phyloP scores from a whole-genome alignment of 1,140 invertebrate genomes.

The Macrosteles quadrilineatus region DNA sequence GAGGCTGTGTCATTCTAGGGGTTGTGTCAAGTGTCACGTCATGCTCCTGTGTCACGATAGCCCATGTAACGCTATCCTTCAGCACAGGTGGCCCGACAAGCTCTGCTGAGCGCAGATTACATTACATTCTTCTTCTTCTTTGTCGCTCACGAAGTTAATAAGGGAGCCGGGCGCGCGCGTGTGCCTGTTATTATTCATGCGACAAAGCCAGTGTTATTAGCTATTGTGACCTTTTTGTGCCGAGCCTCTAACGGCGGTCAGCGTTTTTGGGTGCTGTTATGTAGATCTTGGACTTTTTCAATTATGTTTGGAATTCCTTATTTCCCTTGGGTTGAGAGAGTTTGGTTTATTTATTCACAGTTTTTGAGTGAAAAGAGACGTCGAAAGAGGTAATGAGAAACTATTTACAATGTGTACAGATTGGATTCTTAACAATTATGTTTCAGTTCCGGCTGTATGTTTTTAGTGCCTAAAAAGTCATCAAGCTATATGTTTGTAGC shows the following conservation, averaged over 20 bases:
- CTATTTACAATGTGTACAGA: no score
- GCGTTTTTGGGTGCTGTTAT: neutral
- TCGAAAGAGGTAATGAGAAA: no score
- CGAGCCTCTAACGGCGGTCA: neutral
- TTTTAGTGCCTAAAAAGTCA: no score
- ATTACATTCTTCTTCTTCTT: slow-evolving; percentile 11
- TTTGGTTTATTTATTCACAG: no score
- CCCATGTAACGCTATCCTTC: neutral
- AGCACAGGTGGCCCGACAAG: slow-evolving; percentile 7
- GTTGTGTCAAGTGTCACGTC: no score
- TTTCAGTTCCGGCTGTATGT: no score
- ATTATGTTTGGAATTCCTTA: neutral
- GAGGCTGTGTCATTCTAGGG: no score
- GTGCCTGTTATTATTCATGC: neutral
- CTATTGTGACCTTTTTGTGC: neutral
- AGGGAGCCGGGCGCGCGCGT: neutral
- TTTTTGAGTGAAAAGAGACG: no score
- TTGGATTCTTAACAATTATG: no score
- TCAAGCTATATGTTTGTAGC: no score
- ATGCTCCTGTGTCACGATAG: no score
- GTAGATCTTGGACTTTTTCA: neutral
- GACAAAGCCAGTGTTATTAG: neutral
- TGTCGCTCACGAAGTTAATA: slow-evolving; percentile 22
- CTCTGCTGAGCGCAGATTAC: slow-evolving; percentile 8
- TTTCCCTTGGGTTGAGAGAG: no score